Base-by-base conservation (phyloP, 2,888 invertebrate genomes). In the Heliconius charithonia region DNA sequence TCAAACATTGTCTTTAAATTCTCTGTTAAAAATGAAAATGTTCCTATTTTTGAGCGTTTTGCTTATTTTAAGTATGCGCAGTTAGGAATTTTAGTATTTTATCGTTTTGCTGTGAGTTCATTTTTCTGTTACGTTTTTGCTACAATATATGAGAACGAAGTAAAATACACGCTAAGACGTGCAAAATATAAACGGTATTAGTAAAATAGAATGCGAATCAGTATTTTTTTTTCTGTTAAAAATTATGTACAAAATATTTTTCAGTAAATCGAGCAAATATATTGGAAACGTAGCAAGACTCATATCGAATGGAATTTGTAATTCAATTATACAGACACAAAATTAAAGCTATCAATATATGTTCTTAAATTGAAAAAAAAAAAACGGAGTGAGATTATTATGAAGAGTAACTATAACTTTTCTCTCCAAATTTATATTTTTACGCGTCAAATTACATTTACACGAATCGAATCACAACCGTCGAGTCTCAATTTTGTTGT, bases 1-100 rank as follows among this genome's bases (percentile, higher is more conserved):
- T 74, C 13, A 63, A 74, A 41, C 27, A 25, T 19, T 63, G 62
- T 74, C 22, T 65, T 41, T 74, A 59, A 51, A 41, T 65, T 62
- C 32, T 63, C 27, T 74, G 45, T 13, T 65, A 27, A 22, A 63
- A 62, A 63, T 12, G 27, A 74, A 73, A 37, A 29, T 73, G 25
- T 10, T 13, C 4, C 37, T 37, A n/a, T 67, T 66, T 66, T 66
- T 66, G 22, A 66, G 10, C 22, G n/a, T 66, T 66, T 32, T 32
- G 66, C 32, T n/a, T n/a, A 4, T 59, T n/a, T 59, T 59, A 12
- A n/a, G 3, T n/a, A 3, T 3, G n/a, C 12, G 9, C 10, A n/a
- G 51, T 51, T 19, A 19, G 59, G n/a, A 59, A n/a, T n/a, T 22
- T 59, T 59, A 10, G n/a, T 59, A n/a, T n/a, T n/a, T 59, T 59